Evolutionary conservation across 2,113 vertebrate species (phyloP), one percentile per base, ranked within the genome.

Genomic region (Corvus cornix): DNA sequence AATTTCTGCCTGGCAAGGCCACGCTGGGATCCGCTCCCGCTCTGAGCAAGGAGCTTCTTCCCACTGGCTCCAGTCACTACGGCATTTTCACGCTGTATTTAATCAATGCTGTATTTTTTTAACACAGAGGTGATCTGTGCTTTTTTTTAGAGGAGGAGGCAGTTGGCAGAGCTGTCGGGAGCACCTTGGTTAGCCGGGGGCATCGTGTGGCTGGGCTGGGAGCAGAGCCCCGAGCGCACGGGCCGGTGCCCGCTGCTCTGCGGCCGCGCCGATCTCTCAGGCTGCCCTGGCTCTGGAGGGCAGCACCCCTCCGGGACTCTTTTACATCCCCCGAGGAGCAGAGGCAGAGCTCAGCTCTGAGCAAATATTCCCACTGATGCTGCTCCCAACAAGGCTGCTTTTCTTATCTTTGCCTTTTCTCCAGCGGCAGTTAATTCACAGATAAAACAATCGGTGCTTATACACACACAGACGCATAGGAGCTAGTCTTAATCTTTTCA

Each of bases 401-500:
- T 64, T 73, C 64, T 92, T 86, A 60, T 70, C 96, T 90, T 33
- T 72, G 56, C 72, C 56, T 63, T 64, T 72, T 70, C 79, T 68
- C 39, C 83, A 70, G 85, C 22, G 16, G 79, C 82, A 86, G 92
- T 73, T 92, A 91, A 81, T 64, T 93, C 95, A 73, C 12, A 87
- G 93, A 82, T 89, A 94, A 78, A 94, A 94, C 90, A 92, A 84
- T 68, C 52, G 10, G 48, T 60, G 62, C 78, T 86, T 70, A 74
- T 14, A 83, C 68, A 78, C 55, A 85, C 55, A 16, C 16, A 72
- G 87, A 59, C 17, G 0, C 31, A 16, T 18, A 66, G 78, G 84
- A 93, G 69, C 91, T 86, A 9, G 20, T 78, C 87, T 79, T 93
- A 94, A 94, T 94, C 95, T 95, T 89, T 77, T 55, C 70, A 95